Evolutionary conservation across 2,797 vertebrate species (phyloP).

Genomic region (Lepilemur septentrionalis): DNA sequence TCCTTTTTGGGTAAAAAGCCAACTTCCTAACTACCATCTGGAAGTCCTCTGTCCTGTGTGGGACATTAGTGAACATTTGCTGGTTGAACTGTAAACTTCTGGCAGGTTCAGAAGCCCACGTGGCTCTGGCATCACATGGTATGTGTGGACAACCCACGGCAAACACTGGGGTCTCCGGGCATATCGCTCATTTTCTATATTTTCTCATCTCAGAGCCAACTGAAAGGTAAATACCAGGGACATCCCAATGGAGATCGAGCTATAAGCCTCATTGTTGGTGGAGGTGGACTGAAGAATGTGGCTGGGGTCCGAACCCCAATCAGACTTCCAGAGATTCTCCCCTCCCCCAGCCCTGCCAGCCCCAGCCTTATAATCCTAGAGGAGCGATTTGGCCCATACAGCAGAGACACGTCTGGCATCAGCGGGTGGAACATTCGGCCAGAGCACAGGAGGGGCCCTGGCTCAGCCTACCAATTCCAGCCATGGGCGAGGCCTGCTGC

Average conservation of each 20-base stretch:
- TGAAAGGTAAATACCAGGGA: not conserved
- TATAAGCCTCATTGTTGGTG: not conserved
- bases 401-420: not conserved
- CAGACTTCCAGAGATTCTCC: not conserved
- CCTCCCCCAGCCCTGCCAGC: not conserved
- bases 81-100: not conserved
- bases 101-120: not conserved
- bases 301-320: not conserved
- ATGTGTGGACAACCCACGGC: fast-evolving
- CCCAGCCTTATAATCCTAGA: not conserved
- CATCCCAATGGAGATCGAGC: not conserved
- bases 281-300: not conserved
- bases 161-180: not conserved
- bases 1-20: not conserved
- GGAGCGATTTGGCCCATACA: not conserved
- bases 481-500: not conserved
- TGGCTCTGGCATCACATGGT: not conserved
- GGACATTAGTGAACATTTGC: not conserved
- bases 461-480: not conserved
- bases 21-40: not conserved
- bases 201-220: not conserved
- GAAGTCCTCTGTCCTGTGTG: not conserved
- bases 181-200: not conserved
- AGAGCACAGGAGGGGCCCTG: not conserved
- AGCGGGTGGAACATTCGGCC: not conserved